Evolutionary conservation across 2,797 vertebrate genomes (phyloP).

Genomic region (Pseudopleuronectes americanus): DNA sequence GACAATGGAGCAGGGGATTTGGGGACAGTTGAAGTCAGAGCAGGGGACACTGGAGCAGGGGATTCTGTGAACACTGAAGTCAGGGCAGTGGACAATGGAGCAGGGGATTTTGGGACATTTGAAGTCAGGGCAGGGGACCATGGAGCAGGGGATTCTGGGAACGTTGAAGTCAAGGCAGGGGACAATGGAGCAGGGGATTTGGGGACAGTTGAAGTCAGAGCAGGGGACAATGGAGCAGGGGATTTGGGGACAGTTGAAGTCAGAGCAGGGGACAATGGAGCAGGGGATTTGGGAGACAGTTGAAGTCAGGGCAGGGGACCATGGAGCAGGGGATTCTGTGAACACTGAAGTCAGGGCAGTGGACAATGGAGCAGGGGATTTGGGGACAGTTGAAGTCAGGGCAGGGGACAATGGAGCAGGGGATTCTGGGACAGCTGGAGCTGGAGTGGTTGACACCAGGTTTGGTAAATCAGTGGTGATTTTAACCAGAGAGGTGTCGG

Average conservation of each 20-base stretch:
- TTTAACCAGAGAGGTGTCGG: conserved; percentile 20
- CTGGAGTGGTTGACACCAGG: background rate
- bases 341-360: background rate
- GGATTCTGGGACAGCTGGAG: background rate
- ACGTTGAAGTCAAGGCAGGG: too few species aligned
- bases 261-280: background rate
- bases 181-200: too few species aligned
- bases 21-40: background rate
- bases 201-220: too few species aligned
- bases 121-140: too few species aligned
- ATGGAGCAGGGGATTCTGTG: background rate
- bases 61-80: too few species aligned
- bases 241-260: background rate
- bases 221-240: background rate
- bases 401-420: background rate
- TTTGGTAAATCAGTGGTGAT: background rate
- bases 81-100: too few species aligned
- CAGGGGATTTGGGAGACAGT: background rate
- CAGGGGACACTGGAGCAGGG: too few species aligned
- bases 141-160: too few species aligned
- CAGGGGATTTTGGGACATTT: too few species aligned
- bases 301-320: background rate
- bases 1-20: background rate
- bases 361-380: background rate
- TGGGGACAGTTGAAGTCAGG: background rate